These are phyloP conservation scores for Maniola hyperantus DNA, from an alignment of 2,888 invertebrate species.

Conservation along the genomic window DNA sequence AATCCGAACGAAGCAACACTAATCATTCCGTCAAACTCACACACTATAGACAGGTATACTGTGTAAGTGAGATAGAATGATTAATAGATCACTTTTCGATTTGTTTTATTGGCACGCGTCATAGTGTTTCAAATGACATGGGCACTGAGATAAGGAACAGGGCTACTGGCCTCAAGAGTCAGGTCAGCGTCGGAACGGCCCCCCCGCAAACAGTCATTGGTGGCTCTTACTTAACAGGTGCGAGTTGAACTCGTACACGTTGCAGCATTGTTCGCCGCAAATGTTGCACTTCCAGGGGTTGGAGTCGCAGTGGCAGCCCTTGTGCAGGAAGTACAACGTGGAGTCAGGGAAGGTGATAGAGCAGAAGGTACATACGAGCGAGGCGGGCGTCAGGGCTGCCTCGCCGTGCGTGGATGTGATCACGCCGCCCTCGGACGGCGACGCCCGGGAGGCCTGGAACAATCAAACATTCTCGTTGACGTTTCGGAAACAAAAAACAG, in stretches of 20 bases:
- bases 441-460: conserved; percentile 69
- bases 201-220: conserved; percentile 86
- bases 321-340: conserved; percentile 97
- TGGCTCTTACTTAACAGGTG: conserved; percentile 97
- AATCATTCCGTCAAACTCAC: too few species aligned
- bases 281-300: conserved; percentile 99
- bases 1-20: too few species aligned
- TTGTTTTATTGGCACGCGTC: too few species aligned
- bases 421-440: conserved; percentile 81
- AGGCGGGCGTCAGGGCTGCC: conserved; percentile 61
- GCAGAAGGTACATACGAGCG: conserved; percentile 93
- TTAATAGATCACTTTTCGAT: too few species aligned
- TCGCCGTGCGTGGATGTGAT: conserved; percentile 89
- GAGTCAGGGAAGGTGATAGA: conserved; percentile 97
- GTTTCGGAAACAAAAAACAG: too few species aligned
- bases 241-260: conserved; percentile 98
- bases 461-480: not conserved
- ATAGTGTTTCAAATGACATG: too few species aligned
- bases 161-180: conserved; percentile 46
- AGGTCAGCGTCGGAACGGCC: conserved; percentile 71
- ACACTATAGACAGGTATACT: too few species aligned
- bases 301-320: conserved; percentile 98
- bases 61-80: too few species aligned
- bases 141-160: not conserved
- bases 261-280: conserved; percentile 96